These are phyloP conservation scores for Meloidogyne chitwoodi DNA, from an alignment of 1,140 invertebrate species.

Conservation along the genomic window DNA sequence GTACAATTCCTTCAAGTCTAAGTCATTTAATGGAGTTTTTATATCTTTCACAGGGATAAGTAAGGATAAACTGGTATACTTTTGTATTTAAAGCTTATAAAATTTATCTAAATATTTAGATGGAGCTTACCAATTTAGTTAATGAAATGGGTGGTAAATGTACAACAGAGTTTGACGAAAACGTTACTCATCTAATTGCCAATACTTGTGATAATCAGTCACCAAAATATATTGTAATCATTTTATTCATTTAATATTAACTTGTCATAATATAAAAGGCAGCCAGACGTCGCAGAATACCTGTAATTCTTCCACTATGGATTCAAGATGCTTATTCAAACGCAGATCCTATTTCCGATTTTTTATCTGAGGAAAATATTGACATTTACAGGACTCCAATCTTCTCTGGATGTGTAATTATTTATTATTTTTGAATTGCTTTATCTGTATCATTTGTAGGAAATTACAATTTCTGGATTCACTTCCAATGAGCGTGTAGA, in stretches of 20 bases:
- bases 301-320: conserved; percentile 10
- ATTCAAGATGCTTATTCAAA: neutral
- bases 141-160: neutral
- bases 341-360: neutral
- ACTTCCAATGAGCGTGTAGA: neutral
- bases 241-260: neutral
- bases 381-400: neutral
- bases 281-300: neutral
- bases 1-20: neutral
- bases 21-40: neutral
- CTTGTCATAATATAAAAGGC: neutral
- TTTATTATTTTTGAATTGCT: neutral
- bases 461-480: conserved; percentile 20
- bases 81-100: neutral
- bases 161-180: neutral
- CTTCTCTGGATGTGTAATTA: conserved; percentile 4
- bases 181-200: conserved; percentile 14
- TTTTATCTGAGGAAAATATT: neutral
- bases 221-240: conserved; percentile 4
- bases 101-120: conserved; percentile 10
- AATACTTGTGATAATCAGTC: conserved; percentile 13
- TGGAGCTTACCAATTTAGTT: neutral
- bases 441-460: neutral
- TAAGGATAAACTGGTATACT: neutral
- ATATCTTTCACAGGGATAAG: conserved; percentile 4